These are phyloP conservation scores for Leptopilina clavipes DNA, from an alignment of 1,140 invertebrate species.

Conservation along the genomic window DNA sequence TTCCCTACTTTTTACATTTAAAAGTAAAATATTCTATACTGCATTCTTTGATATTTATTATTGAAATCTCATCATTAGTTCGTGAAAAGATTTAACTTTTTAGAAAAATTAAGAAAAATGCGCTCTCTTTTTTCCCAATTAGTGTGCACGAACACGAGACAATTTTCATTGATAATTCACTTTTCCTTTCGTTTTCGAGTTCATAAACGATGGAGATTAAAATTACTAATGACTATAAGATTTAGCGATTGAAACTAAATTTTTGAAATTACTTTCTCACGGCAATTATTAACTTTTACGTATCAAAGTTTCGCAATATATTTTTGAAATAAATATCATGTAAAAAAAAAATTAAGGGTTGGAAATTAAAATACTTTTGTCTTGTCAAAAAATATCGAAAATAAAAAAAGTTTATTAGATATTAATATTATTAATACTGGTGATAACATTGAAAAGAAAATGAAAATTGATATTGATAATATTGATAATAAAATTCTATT, in stretches of 20 bases:
- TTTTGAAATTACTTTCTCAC: background rate
- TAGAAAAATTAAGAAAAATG: background rate
- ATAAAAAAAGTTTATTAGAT: too few species aligned
- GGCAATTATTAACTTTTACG: too few species aligned
- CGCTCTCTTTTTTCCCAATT: conserved; percentile 10
- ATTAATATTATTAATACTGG: too few species aligned
- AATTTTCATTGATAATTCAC: conserved; percentile 17
- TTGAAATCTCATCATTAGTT: background rate
- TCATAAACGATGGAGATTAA: conserved; percentile 1
- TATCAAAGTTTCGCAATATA: too few species aligned
- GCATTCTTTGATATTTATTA: background rate
- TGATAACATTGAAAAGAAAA: too few species aligned
- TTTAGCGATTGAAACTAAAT: background rate
- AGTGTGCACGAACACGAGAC: background rate
- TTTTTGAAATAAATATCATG: too few species aligned
- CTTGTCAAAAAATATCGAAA: too few species aligned
- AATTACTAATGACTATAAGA: conserved; percentile 23
- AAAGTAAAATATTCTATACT: too few species aligned
- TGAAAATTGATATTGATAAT: too few species aligned
- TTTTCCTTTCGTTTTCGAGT: background rate
- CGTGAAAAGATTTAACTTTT: background rate
- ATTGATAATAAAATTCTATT: too few species aligned
- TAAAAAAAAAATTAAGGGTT: too few species aligned
- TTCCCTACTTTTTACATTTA: background rate
- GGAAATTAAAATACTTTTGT: too few species aligned